Percentiles rank a stretch among this genome's conserved stretches.
These are phyloP conservation scores for Acanthisitta chloris DNA, from an alignment of 2,113 vertebrate genomes.

Conservation along the genomic window DNA sequence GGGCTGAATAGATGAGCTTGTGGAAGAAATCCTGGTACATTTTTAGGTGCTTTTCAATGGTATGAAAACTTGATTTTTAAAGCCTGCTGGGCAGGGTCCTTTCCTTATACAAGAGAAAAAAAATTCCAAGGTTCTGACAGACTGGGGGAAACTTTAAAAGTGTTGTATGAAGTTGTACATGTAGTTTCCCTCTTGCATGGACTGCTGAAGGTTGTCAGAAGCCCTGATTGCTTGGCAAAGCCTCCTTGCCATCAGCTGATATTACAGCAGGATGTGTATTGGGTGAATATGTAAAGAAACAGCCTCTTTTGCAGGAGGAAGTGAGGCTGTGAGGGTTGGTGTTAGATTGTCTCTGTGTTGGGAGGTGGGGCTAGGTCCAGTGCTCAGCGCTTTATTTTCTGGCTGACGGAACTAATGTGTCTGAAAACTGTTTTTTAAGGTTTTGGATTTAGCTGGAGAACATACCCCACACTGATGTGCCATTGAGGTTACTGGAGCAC, in stretches of 20 bases:
- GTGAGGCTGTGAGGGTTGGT: neutral
- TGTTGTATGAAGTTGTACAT: neutral
- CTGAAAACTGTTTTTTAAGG: neutral
- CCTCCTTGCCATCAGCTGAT: neutral
- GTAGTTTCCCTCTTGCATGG: neutral
- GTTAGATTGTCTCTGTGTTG: rapidly evolving
- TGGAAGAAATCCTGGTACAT: neutral
- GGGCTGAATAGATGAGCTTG: neutral
- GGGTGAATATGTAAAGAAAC: neutral
- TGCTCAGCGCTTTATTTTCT: neutral
- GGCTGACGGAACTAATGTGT: neutral
- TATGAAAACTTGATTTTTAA: neutral
- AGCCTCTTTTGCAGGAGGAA: neutral
- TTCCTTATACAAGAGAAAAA: neutral
- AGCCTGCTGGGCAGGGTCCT: neutral
- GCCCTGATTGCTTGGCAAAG: neutral
- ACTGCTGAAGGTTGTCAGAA: neutral
- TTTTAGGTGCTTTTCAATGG: neutral
- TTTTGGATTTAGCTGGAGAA: neutral
- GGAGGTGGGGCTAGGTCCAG: neutral
- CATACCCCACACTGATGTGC: neutral
- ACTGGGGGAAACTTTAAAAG: neutral
- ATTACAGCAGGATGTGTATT: neutral
- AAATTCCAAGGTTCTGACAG: neutral
- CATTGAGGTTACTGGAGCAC: neutral